Evolutionary conservation across 2,113 vertebrate species (phyloP).

Genomic region (Dromiciops gliroides): DNA sequence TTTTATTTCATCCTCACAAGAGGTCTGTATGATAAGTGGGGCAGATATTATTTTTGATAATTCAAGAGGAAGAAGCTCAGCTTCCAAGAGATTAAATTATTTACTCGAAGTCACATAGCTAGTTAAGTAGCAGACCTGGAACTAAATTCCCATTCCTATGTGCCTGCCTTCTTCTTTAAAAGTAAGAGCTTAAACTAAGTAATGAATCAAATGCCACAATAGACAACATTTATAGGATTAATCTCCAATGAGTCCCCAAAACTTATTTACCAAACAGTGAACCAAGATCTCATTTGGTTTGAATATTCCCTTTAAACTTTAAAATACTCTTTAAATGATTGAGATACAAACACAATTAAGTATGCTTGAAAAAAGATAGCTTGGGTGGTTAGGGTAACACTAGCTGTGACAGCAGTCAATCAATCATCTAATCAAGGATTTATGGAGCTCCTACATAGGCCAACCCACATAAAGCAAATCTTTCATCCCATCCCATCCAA

Average conservation of each 20-base stretch:
- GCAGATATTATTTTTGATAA: not conserved
- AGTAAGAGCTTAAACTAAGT: not conserved
- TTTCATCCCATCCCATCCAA: not conserved
- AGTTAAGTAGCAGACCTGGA: not conserved
- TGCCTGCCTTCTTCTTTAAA: not conserved
- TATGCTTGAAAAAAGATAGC: not conserved
- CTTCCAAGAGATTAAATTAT: not conserved
- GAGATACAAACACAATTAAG: not conserved
- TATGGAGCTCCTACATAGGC: not conserved
- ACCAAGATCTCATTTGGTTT: not conserved
- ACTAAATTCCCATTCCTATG: not conserved
- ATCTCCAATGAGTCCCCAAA: not conserved
- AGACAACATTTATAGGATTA: not conserved
- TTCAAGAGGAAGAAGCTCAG: not conserved
- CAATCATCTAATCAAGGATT: not conserved
- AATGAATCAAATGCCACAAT: not conserved
- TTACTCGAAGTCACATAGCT: not conserved
- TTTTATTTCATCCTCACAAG: not conserved
- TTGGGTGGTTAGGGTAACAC: not conserved
- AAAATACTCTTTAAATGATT: not conserved
- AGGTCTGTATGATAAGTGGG: not conserved
- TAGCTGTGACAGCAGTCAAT: not conserved
- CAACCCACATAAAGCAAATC: not conserved
- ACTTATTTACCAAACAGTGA: not conserved
- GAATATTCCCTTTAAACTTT: not conserved